These are phyloP conservation scores for Petrolisthes cinctipes DNA, from an alignment of 2,888 invertebrate genomes.

Conservation along the genomic window DNA sequence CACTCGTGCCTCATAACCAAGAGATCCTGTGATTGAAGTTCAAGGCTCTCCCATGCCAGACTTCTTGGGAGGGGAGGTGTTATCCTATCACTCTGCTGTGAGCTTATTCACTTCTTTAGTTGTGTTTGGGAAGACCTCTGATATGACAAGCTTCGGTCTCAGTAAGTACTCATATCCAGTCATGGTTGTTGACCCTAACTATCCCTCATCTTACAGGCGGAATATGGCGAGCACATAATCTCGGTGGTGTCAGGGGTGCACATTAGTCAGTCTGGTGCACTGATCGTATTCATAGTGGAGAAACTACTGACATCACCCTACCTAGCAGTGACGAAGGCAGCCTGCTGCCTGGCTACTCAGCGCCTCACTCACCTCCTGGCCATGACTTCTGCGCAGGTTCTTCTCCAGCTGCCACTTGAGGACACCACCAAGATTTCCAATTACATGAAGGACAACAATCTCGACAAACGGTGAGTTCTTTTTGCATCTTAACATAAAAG, in stretches of 20 bases:
- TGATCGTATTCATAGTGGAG: slow-evolving; percentile 77
- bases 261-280: slow-evolving; percentile 79
- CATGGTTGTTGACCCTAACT: too few relatives aligned
- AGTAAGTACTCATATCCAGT: too few relatives aligned
- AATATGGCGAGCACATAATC: slow-evolving; percentile 76
- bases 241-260: slow-evolving; percentile 80
- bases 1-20: too few relatives aligned
- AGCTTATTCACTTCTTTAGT: too few relatives aligned
- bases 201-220: slow-evolving; percentile 71
- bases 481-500: background rate
- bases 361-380: slow-evolving; percentile 71
- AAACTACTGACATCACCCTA: slow-evolving; percentile 79
- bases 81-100: too few relatives aligned
- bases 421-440: slow-evolving; percentile 77
- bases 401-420: slow-evolving; percentile 78
- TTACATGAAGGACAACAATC: slow-evolving; percentile 71
- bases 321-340: slow-evolving; percentile 77
- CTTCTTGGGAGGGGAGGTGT: too few relatives aligned
- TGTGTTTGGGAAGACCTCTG: too few relatives aligned
- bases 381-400: slow-evolving; percentile 76
- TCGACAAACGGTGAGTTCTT: slow-evolving; percentile 75
- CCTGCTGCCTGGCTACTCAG: slow-evolving; percentile 79
- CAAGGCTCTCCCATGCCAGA: too few relatives aligned
- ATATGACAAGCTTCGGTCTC: too few relatives aligned
- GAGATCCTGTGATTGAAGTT: too few relatives aligned